Base-by-base conservation (phyloP, 2,888 invertebrate species). In the Anodontia alba region DNA sequence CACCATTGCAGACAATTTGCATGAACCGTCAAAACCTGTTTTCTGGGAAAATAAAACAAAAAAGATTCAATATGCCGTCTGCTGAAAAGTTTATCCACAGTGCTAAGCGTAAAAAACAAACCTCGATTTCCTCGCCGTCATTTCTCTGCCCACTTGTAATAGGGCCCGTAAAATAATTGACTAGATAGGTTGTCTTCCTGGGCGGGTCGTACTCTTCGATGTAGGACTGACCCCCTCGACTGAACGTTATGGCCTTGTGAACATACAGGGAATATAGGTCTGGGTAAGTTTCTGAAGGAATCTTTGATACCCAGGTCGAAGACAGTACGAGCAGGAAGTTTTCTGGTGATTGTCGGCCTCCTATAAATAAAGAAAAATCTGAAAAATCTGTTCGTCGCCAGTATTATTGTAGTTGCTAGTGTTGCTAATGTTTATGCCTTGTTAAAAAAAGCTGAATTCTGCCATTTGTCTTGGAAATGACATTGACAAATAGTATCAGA, bases 241-340 rank as follows among this genome's bases (percentile, higher is more conserved):
- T 85, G 66, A 88, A 88, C 0, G 86, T 84, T 23, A 90, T 84
- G 10, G 90, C 89, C 43, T 90, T 89, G 62, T 88, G 88, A n/a
- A 91, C 80, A 54, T 68, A 87, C 20, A 90, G 67, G 10, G 86
- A 76, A 54, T 73, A 81, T 5, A 80, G 38, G 3, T 51, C 66
- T 7, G 67, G 67, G 12, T 83, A 73, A 17, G 29, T 49, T 0
- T 74, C 66, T 0, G 81, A 76, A n/a, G 78, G 77, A 20, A 36
- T 51, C 51, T 83, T 87, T 0, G 84, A 76, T 12, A 89, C 5
- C 90, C 90, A 90, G 0, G 83, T 71, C 31, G 83, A 38, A 12
- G 88, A 88, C 67, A 90, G 36, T 5, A 90, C 81, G 3, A 89
- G 85, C 0, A 88, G 80, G 76, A 89, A 86, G 17, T 84, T 77